Base-by-base conservation (phyloP, 2,797 vertebrate species). In the Odontamblyopus lacepedii region DNA sequence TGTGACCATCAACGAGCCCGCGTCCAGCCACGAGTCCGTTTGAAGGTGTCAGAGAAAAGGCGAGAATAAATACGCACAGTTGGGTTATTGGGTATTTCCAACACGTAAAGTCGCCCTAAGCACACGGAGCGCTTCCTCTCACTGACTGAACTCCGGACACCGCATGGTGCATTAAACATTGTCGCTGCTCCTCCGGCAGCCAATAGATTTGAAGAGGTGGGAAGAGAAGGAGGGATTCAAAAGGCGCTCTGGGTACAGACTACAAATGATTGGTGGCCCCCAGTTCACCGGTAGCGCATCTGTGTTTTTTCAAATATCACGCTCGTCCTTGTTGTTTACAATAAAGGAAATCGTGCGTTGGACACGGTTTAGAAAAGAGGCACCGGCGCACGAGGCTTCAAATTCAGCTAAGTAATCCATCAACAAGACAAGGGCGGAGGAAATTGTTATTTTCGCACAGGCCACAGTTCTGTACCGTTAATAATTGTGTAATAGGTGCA, bases 81-180 rank as follows among this genome's bases (percentile, higher is more conserved):
- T 76, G 72, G 62, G 73, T 74, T 70, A 23, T 48, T 89, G 73
- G 61, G 79, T 87, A 88, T 89, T 80, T 85, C 65, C 63, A 18
- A 82, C 88, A 91, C 88, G 85, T 90, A 55, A 62, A 69, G 70
- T 83, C 76, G 67, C 63, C 79, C 71, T 74, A 51, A 81, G 86
- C 81, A 73, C 85, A 82, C 61, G 51, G 84, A 90, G 84, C 79
- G 89, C 86, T 87, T 90, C 90, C 90, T 91, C 92, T 91, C 91
- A 88, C 92, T 92, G 93, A 93, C 95, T 96, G 94, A 91, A 95
- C 95, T 95, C 95, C 92, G 95, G 94, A 95, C 95, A 94, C 95
- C 95, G 96, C 96, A 94, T 95, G 96, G 96, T 93, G 97, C 95
- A 95, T 98, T 98, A 97, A 98, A 97, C 96, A 95, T 95, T 94